phyloP scores from a whole-genome alignment of 2,888 invertebrate species.

The Cheilosia soror region DNA sequence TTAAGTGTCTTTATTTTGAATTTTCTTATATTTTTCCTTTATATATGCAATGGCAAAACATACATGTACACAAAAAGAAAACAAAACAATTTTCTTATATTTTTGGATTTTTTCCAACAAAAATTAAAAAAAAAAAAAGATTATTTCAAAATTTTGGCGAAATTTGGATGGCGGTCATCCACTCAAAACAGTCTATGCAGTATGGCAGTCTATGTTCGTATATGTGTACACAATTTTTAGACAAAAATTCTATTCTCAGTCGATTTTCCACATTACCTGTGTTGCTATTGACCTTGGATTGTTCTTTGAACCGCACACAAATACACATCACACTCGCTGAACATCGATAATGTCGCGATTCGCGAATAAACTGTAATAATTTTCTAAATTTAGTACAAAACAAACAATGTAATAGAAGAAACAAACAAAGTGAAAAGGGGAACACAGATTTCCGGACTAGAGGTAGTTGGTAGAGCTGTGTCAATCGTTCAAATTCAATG shows the following conservation, averaged over 20 bases:
- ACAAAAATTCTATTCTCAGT: slow-evolving; percentile 7
- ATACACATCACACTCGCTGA: background rate
- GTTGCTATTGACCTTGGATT: slow-evolving; percentile 19
- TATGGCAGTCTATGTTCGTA: background rate
- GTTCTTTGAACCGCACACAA: slow-evolving; percentile 23
- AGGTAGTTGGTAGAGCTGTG: too few species aligned
- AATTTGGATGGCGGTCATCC: slow-evolving; percentile 27
- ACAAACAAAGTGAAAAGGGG: background rate
- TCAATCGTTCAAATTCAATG: too few species aligned
- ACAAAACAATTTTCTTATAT: background rate
- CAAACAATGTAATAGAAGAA: slow-evolving; percentile 2
- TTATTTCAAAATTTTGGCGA: slow-evolving; percentile 8
- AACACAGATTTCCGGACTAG: slow-evolving; percentile 8
- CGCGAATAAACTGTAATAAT: slow-evolving; percentile 3
- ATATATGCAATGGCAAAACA: background rate
- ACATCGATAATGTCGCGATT: background rate
- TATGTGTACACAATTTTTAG: background rate
- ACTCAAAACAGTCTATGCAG: slow-evolving; percentile 2
- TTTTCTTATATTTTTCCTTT: background rate
- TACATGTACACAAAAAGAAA: background rate
- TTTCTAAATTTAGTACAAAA: slow-evolving; percentile 26
- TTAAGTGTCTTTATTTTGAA: too few species aligned
- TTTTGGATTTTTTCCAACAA: slow-evolving; percentile 25
- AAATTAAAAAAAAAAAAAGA: slow-evolving; percentile 8
- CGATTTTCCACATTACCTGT: slow-evolving; percentile 8